Evolutionary conservation across 1,140 invertebrate species (phyloP).

Genomic region (Globodera ellingtonae): DNA sequence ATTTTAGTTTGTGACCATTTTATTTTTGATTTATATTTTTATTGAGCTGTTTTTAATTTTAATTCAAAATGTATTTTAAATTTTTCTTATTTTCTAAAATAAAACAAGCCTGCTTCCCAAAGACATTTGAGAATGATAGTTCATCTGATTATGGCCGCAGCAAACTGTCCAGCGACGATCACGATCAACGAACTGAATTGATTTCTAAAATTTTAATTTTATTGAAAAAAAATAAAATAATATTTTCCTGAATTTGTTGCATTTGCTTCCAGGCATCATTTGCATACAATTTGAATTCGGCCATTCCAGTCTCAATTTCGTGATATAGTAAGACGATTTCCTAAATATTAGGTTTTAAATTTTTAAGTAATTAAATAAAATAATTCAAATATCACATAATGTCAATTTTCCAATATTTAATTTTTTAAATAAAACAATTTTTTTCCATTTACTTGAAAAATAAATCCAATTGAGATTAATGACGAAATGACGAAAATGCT

Average conservation of each 20-base stretch:
- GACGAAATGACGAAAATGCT: not conserved
- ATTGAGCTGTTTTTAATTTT: too few species aligned
- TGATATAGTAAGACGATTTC: not conserved
- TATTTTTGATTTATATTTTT: too few species aligned
- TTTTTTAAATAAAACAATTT: not conserved
- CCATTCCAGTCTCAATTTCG: not conserved
- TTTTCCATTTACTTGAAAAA: not conserved
- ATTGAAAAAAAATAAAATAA: not conserved
- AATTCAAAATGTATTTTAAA: not conserved
- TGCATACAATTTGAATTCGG: not conserved
- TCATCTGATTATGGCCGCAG: not conserved
- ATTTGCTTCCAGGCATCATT: not conserved
- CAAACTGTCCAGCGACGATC: not conserved
- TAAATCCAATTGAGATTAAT: not conserved
- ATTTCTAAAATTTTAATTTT: not conserved
- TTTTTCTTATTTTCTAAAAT: not conserved
- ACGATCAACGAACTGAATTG: not conserved
- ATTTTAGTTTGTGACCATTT: too few species aligned
- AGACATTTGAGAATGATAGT: not conserved
- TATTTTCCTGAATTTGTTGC: not conserved
- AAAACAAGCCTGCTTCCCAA: not conserved
- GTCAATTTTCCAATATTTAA: not conserved
- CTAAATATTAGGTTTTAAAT: not conserved
- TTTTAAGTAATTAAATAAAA: too few species aligned
- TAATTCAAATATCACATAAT: too few species aligned